These are phyloP conservation scores for Syrista parreyssii DNA, from an alignment of 2,888 invertebrate genomes.

Conservation along the genomic window DNA sequence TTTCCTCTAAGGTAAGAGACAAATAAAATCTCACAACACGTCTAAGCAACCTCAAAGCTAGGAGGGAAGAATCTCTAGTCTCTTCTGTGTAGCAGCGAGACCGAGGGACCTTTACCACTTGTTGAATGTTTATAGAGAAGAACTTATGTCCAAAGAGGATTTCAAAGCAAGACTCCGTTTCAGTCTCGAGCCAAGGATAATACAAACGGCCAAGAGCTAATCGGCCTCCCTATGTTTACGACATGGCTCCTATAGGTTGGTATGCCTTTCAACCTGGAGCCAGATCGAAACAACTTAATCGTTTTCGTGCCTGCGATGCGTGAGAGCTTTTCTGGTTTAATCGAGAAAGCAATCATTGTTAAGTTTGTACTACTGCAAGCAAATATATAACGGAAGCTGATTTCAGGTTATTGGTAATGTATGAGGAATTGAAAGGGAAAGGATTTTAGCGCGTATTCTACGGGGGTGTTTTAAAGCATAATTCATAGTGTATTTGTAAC, in stretches of 20 bases:
- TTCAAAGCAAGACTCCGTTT: neutral
- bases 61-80: neutral
- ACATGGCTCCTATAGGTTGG: neutral
- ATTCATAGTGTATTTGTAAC: neutral
- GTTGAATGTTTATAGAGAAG: slow-evolving; percentile 47
- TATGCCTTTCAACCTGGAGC: neutral
- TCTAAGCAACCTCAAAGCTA: neutral
- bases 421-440: neutral
- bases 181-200: neutral
- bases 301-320: neutral
- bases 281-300: neutral
- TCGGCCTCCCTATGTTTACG: neutral
- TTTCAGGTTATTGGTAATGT: neutral
- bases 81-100: slow-evolving; percentile 9
- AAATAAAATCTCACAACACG: neutral
- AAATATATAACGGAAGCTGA: neutral
- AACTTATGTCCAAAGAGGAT: slow-evolving; percentile 22
- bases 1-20: neutral
- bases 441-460: neutral
- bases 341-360: neutral
- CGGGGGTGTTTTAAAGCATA: neutral
- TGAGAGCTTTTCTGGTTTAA: neutral
- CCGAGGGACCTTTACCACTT: slow-evolving; percentile 39
- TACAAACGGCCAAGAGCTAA: neutral
- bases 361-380: neutral